Base-by-base conservation (phyloP, 2,888 invertebrate genomes). In the Phymatocera aterrima region DNA sequence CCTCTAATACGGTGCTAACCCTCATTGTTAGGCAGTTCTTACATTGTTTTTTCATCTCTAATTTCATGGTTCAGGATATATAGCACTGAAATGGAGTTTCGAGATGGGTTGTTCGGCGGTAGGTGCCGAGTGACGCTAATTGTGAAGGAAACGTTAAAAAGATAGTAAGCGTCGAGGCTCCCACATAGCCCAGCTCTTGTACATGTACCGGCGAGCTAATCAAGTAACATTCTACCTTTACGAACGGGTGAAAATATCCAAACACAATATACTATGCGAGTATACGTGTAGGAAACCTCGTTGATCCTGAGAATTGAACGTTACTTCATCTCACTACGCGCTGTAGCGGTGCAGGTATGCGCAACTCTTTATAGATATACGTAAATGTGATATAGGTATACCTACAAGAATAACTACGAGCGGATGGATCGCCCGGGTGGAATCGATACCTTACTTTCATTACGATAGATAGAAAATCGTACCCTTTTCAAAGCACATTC, bases 401-500 rank as follows among this genome's bases (percentile, higher is more conserved):
- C 54, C 0, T 10, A 54, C 12, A 34, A 34, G 34, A 34, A 61
- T 61, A 31, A 31, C 31, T 34, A 18, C 4, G 24, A 28, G 15
- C 24, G 28, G 31, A 18, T 61, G 61, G n/a, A 31, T 61, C 61
- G 51, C 2, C 1, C 40, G 8, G 51, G 34, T n/a, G n/a, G n/a
- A 61, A 61, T 64, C 64, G 64, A 64, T 64, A 64, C 18, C 10
- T 21, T 2, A 2, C 34, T 18, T 37, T 18, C 37, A 37, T 37
- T 64, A 24, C n/a, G 31, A 37, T 37, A 18, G 37, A 61, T 61
- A 64, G 64, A 34, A 64, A 64, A 64, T 64, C 37, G 37, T 64
- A 64, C n/a, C n/a, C 37, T 64, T n/a, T 64, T 64, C 64, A 64
- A 64, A 10, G 12, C 18, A 37, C 21, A 37, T 64, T 64, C 64